Percentiles rank a stretch among this genome's conserved stretches.
Evolutionary conservation across 2,888 invertebrate genomes (phyloP).

Genomic region (Leptinotarsa peninsularis): DNA sequence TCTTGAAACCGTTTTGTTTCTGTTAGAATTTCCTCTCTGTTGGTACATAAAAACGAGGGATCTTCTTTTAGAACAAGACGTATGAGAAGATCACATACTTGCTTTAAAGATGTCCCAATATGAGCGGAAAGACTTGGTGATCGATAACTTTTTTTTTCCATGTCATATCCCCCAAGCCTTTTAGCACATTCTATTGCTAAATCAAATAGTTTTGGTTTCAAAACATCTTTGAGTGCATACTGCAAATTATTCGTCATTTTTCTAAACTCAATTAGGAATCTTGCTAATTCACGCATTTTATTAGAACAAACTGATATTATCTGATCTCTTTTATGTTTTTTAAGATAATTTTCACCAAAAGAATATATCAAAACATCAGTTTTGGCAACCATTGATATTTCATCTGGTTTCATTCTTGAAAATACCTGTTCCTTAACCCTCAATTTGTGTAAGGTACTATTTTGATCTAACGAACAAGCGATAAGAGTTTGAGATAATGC

Average conservation of each 20-base stretch:
- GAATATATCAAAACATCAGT: slow-evolving; percentile 34
- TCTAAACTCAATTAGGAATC: slow-evolving; percentile 42
- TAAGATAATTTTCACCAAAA: slow-evolving; percentile 40
- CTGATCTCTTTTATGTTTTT: slow-evolving; percentile 41
- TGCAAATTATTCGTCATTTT: slow-evolving; percentile 24
- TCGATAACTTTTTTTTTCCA: slow-evolving; percentile 21
- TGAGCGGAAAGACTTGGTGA: slow-evolving; percentile 28
- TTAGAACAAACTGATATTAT: slow-evolving; percentile 25
- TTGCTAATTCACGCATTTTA: slow-evolving; percentile 28
- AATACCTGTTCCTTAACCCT: slow-evolving; percentile 41
- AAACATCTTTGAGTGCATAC: slow-evolving; percentile 19
- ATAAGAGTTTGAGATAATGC: slow-evolving; percentile 39
- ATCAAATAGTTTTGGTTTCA: slow-evolving; percentile 24
- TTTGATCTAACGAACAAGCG: slow-evolving; percentile 31
- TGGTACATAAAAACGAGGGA: neutral
- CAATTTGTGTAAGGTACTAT: slow-evolving; percentile 33
- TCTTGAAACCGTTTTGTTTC: slow-evolving; percentile 41
- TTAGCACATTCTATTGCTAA: slow-evolving; percentile 19
- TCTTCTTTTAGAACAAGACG: slow-evolving; percentile 33
- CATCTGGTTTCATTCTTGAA: slow-evolving; percentile 25
- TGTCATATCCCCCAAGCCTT: slow-evolving; percentile 19
- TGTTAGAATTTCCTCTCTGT: slow-evolving; percentile 31
- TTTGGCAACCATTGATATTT: slow-evolving; percentile 31
- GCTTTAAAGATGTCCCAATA: slow-evolving; percentile 31
- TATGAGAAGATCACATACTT: slow-evolving; percentile 35